Evolutionary conservation across 2,797 vertebrate genomes (phyloP), one percentile per base, ranked within the genome.

Genomic region (Pagetopsis macropterus): DNA sequence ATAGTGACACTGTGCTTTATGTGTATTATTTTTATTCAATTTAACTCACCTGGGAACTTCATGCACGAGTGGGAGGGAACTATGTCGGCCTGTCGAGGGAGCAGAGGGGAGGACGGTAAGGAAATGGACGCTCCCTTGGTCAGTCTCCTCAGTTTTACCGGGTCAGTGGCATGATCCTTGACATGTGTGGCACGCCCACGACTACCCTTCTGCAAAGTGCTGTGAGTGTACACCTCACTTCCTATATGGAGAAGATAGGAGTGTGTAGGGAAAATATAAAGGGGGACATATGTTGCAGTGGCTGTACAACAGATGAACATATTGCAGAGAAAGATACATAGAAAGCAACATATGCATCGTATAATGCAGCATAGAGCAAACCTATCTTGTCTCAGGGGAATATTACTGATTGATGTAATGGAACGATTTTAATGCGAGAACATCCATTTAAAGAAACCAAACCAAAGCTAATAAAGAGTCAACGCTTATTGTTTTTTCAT

Each of bases 91-190:
- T 97, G 96, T 37, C 96, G 96, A 27, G 97, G 97, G 69, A 98
- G 94, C 78, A 98, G 92, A n/a, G 98, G 98, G 0, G 98, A 99
- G n/a, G 97, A 97, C 0, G 98, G 98, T 74, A 99, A 85, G 0
- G 98, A 99, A 90, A 99, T 95, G 2, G 98, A 99, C 66, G 95
- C 94, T 2, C 97, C 97, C 90, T 96, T 98, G 63, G 96, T 93
- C 87, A 98, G 71, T 71, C 91, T 95, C 76, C 77, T 88, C 64
- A 79, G 87, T 58, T 94, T 95, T 49, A 84, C 90, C 0, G 90
- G 75, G 71, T 75, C 74, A 5, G 49, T 1, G 16, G 90, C 79
- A 21, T 66, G 86, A 31, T 94, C 93, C 7, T 79, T 87, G 76
- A 75, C 52, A 51, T 87, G 89, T 43, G 86, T 63, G 65, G 79